These are phyloP conservation scores for Acrobasis consociella DNA, from an alignment of 2,888 invertebrate species.

Conservation along the genomic window DNA sequence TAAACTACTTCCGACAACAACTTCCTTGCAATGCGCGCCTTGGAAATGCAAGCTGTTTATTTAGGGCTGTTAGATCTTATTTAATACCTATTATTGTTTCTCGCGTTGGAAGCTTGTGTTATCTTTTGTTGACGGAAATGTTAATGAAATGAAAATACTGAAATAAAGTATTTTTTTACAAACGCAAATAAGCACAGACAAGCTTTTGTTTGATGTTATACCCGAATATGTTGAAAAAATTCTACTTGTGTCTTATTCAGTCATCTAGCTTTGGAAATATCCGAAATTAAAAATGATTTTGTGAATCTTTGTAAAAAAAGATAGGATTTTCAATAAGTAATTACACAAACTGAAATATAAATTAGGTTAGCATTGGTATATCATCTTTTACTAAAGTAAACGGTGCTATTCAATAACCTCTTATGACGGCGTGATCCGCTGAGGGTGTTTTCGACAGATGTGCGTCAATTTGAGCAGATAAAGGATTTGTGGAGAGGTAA, in stretches of 20 bases:
- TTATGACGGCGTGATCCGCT: background rate
- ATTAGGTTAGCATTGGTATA: no score
- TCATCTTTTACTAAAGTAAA: background rate
- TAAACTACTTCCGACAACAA: slow-evolving; percentile 57
- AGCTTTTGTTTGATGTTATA: no score
- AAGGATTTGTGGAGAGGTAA: slow-evolving; percentile 38
- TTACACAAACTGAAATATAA: no score
- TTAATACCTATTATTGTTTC: slow-evolving; percentile 7
- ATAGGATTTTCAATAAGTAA: no score
- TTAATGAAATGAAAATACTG: background rate
- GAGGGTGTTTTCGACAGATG: slow-evolving; percentile 5
- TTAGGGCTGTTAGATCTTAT: slow-evolving; percentile 21
- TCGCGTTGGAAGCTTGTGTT: background rate
- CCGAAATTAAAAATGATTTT: no score
- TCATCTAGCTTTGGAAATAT: no score
- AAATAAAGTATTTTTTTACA: no score
- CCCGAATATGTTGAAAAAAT: no score
- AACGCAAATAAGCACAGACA: no score
- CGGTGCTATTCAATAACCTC: background rate
- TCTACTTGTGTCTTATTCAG: no score
- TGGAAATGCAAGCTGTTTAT: slow-evolving; percentile 27
- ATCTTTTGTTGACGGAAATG: background rate
- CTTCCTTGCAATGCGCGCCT: slow-evolving; percentile 38
- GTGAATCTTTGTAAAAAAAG: no score
- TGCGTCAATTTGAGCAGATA: slow-evolving; percentile 34